Evolutionary conservation across 2,888 invertebrate genomes (phyloP).

Genomic region (Linnaemya vulpina): DNA sequence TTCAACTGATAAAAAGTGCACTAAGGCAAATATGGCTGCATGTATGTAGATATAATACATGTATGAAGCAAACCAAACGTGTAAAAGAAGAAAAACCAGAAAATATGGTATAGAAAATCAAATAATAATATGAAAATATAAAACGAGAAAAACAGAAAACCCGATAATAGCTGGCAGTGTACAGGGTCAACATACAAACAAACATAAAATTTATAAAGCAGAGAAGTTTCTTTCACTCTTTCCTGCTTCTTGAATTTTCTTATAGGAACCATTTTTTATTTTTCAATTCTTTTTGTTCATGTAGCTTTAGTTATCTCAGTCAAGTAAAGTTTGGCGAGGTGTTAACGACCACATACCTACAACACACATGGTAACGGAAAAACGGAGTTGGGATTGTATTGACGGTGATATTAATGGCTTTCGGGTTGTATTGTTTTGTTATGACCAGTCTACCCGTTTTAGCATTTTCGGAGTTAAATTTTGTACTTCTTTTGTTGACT

Average conservation of each 20-base stretch:
- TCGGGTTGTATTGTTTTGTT: constrained; percentile 21
- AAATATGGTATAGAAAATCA: constrained; percentile 57
- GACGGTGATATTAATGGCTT: constrained; percentile 40
- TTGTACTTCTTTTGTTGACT: no score
- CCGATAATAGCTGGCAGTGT: constrained; percentile 77
- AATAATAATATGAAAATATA: constrained; percentile 47
- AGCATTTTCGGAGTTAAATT: no score
- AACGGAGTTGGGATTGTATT: constrained; percentile 22
- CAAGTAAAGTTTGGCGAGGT: constrained; percentile 58
- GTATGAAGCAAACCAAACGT: constrained; percentile 56
- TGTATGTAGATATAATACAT: constrained; percentile 33
- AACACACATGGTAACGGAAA: neutral
- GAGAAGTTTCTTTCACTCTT: constrained; percentile 34
- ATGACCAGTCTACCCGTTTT: no score
- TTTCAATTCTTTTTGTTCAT: neutral
- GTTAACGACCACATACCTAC: constrained; percentile 54
- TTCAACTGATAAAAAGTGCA: constrained; percentile 55
- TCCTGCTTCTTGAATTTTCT: constrained; percentile 34
- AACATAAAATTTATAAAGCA: constrained; percentile 62
- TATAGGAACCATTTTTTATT: neutral
- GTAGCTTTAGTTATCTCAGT: constrained; percentile 50
- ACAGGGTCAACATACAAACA: constrained; percentile 78
- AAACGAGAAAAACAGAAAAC: constrained; percentile 34
- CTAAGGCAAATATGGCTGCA: constrained; percentile 34
- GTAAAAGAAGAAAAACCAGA: constrained; percentile 64